These are phyloP conservation scores for Pecten maximus DNA, from an alignment of 2,888 invertebrate genomes.

Conservation along the genomic window DNA sequence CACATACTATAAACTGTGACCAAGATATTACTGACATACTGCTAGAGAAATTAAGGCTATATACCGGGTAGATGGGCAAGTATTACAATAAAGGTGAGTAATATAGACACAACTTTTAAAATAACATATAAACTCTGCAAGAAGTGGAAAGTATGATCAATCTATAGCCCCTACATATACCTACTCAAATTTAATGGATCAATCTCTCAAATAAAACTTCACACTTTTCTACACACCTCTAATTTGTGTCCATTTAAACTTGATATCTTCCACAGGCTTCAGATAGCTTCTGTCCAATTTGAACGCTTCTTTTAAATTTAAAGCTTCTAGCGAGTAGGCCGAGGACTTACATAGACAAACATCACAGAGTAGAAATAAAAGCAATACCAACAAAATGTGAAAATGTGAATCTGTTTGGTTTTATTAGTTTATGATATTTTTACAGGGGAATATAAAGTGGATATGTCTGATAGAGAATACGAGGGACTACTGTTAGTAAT, in stretches of 20 bases:
- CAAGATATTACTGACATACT: too few relatives aligned
- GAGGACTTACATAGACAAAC: background rate
- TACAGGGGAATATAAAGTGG: background rate
- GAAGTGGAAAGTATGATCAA: background rate
- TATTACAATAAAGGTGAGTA: too few relatives aligned
- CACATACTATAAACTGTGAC: too few relatives aligned
- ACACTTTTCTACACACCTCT: slow-evolving; percentile 24
- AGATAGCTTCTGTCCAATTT: background rate
- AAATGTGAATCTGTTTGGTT: background rate
- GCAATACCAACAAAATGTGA: background rate
- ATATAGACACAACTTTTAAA: too few relatives aligned
- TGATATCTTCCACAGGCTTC: background rate
- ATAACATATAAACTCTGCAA: too few relatives aligned
- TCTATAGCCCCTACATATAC: too few relatives aligned
- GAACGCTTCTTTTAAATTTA: background rate
- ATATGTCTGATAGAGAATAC: background rate
- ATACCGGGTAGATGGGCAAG: too few relatives aligned
- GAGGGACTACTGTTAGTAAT: background rate
- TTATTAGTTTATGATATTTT: background rate
- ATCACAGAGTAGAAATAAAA: background rate
- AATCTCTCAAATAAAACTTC: background rate
- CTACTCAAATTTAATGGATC: background rate
- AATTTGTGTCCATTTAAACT: slow-evolving; percentile 31
- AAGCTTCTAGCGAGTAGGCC: background rate
- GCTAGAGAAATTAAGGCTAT: too few relatives aligned